A percentile compares a stretch with the other conserved stretches of the same genome.
Evolutionary conservation across 2,113 vertebrate genomes (phyloP).

Genomic region (Melanostigma gelatinosum): DNA sequence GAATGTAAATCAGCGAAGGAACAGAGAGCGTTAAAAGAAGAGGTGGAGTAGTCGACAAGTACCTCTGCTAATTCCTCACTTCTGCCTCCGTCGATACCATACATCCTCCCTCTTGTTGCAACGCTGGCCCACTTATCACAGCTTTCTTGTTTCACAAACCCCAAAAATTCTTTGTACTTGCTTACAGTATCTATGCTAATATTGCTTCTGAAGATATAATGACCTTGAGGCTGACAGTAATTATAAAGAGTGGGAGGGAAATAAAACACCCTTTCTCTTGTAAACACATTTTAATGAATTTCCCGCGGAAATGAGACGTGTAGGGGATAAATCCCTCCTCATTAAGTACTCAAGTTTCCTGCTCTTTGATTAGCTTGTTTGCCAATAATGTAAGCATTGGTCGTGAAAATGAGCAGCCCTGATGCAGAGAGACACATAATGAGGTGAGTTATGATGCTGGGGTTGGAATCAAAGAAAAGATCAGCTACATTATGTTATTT

Average conservation of each 20-base stretch:
- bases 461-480: conserved; percentile 66
- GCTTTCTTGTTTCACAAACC: conserved; percentile 11
- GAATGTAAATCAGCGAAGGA: conserved; percentile 22
- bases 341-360: conserved; percentile 84
- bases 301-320: conserved; percentile 82
- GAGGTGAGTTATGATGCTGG: conserved; percentile 85
- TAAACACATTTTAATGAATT: conserved; percentile 89
- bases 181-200: conserved; percentile 66
- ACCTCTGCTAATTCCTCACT: conserved; percentile 17
- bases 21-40: conserved; percentile 19
- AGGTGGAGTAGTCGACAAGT: conserved; percentile 20
- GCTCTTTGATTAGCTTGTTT: conserved; percentile 86
- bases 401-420: conserved; percentile 80
- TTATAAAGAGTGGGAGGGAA: conserved; percentile 81
- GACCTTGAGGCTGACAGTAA: conserved; percentile 82
- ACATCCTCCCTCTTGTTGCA: conserved; percentile 8
- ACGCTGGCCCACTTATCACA: conserved; percentile 13
- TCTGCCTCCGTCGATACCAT: neutral
- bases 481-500: neutral
- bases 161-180: conserved; percentile 43
- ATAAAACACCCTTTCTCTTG: conserved; percentile 78
- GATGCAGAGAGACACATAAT: conserved; percentile 25
- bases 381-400: conserved; percentile 85
- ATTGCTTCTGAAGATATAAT: conserved; percentile 63
- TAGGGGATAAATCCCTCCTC: conserved; percentile 71